Evolutionary conservation across 2,113 vertebrate species (phyloP), one percentile per base, ranked within the genome.

Genomic region (Dolichallabes microphthalmus): DNA sequence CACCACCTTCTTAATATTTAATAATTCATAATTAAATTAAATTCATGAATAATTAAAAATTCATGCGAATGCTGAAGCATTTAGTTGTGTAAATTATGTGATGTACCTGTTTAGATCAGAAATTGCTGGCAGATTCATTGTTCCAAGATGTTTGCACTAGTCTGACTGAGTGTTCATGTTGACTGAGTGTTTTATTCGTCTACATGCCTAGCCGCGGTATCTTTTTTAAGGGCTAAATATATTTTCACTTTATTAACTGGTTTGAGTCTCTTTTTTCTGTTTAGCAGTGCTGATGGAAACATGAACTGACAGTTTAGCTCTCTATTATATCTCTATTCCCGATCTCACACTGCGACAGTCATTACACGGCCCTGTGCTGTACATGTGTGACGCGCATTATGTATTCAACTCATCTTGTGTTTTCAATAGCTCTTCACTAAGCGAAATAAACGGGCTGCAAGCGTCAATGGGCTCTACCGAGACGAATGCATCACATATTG

Each of bases 401-500:
- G 50, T 85, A 76, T 78, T 85, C 74, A 58, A 27, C 27, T 25
- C 39, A 53, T 39, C 32, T 78, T 6, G 13, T 32, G 3, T 73
- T 61, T 60, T 85, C 78, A 74, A 63, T 39, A 74, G 55, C 68
- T 74, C 78, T 81, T 86, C 57, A 81, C 78, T 63, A 81, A 74
- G 55, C 78, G 30, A 80, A 85, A 80, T 74, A 27, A 75, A 86
- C 13, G 60, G 68, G 45, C 77, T 39, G 79, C 14, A 52, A 55
- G 55, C 58, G 14, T 75, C 55, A 75, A 81, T 75, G 55, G 25
- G 35, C 66, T 73, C 39, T 63, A 25, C 35, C 80, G 27, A 86
- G 68, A 82, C 50, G 53, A 80, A 80, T 53, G 79, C 69, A 20
- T n/a, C 79, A 6, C 60, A 71, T 83, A 88, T 85, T 79, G 57